Percentiles rank a stretch among this genome's conserved stretches.
Evolutionary conservation across 2,888 invertebrate species (phyloP).

Genomic region (Netelia fuscicornis): DNA sequence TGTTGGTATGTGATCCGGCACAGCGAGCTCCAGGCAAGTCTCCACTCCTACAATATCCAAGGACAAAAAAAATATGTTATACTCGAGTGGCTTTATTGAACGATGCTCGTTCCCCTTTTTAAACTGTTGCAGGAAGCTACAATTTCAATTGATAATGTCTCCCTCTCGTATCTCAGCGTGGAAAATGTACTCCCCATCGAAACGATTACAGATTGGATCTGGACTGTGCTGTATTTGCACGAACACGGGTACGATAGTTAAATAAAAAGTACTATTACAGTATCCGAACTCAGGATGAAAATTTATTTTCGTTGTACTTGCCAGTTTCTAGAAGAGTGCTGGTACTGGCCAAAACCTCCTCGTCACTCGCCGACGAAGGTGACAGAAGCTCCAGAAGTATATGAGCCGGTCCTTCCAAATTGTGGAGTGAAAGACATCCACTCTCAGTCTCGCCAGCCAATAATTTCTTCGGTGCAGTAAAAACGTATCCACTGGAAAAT

Average conservation of each 20-base stretch:
- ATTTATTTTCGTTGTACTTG: conserved; percentile 61
- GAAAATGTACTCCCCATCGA: conserved; percentile 6
- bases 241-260: not conserved
- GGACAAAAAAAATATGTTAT: not conserved
- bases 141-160: conserved; percentile 82
- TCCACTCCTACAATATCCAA: conserved; percentile 76
- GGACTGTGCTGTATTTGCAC: no score
- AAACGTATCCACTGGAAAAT: conserved; percentile 79
- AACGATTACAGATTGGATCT: not conserved
- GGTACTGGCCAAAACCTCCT: conserved; percentile 76
- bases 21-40: conserved; percentile 79
- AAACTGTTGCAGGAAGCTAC: conserved; percentile 81
- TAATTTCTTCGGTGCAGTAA: conserved; percentile 80
- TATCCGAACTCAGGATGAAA: not conserved
- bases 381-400: conserved; percentile 78
- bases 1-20: conserved; percentile 77
- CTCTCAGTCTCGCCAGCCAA: conserved; percentile 81
- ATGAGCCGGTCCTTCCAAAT: conserved; percentile 81
- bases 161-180: conserved; percentile 31
- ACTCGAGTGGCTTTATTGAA: not conserved
- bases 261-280: not conserved
- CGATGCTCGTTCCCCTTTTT: conserved; percentile 54
- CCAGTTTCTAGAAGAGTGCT: conserved; percentile 76
- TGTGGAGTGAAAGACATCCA: conserved; percentile 81
- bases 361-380: conserved; percentile 69